Percentiles rank a stretch among this genome's conserved stretches.
These are phyloP conservation scores for Nephrotoma appendiculata DNA, from an alignment of 2,888 invertebrate species.

Conservation along the genomic window DNA sequence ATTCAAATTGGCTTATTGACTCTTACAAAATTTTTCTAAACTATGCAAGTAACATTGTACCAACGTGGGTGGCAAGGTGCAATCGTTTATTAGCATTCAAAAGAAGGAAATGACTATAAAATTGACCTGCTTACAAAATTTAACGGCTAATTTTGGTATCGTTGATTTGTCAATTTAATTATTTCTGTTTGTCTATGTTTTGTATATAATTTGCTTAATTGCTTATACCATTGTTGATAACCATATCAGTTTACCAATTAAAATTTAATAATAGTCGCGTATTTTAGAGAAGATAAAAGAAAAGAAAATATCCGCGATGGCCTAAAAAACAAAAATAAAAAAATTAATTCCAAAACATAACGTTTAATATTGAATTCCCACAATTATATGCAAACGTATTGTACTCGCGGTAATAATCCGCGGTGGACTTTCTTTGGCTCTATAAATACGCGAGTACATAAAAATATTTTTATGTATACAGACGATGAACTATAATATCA, in stretches of 20 bases:
- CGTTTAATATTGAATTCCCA: neutral
- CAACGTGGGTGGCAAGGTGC: too few species aligned
- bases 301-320: neutral
- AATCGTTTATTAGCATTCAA: neutral
- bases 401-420: neutral
- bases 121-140: neutral
- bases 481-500: neutral
- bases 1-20: too few species aligned
- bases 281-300: neutral
- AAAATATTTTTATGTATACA: neutral
- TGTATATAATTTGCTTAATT: neutral
- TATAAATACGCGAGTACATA: too few species aligned
- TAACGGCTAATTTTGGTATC: neutral
- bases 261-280: neutral
- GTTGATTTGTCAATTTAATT: neutral
- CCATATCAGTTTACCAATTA: neutral
- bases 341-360: neutral
- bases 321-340: neutral
- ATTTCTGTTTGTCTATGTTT: neutral
- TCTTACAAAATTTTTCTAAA: too few species aligned
- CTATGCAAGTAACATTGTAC: too few species aligned
- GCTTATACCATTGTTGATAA: neutral
- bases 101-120: neutral
- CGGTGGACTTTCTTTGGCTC: neutral
- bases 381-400: neutral